Base-by-base conservation (phyloP, 2,113 vertebrate species). In the Gyps fulvus region DNA sequence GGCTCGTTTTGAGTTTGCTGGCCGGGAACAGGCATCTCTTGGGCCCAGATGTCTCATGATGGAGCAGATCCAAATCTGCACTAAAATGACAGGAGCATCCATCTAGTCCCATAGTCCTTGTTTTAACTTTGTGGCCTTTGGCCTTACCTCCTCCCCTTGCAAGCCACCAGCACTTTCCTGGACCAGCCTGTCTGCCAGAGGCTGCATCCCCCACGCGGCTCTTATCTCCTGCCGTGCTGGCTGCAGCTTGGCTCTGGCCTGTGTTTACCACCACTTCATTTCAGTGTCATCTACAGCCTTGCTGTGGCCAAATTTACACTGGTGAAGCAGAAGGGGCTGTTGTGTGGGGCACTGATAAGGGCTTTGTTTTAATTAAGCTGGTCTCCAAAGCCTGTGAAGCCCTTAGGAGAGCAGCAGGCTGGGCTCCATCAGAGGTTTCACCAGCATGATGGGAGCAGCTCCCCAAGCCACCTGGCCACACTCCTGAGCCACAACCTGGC, bases 151-250 rank as follows among this genome's bases (percentile, higher is more conserved):
- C 31, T 72, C 15, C 43, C 57, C 58, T 79, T 17, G 12, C 0
- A 1, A 55, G 40, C 52, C 29, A 45, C 9, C 63, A 70, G 78
- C 3, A 0, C 42, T 84, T 76, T 34, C 31, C 10, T 70, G 7
- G n/a, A 38, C n/a, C 83, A 32, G 45, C n/a, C 87, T 10, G 29
- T 63, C 29, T 7, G n/a, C 76, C 61, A 26, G 52, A 72, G 20
- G 43, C 84, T 20, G 2, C 36, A 18, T 54, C 34, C 71, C 31
- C 52, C 0, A 0, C 0, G 0, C 0, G 0, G 3, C 63, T 71
- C 61, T 96, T 91, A 84, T 85, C 95, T 93, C 73, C 69, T 82
- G 54, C 79, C 0, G 0, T 0, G 7, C 76, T 80, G 58, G 63
- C 83, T 95, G 95, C 81, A 59, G 61, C 81, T 89, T 84, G 83